These are phyloP conservation scores for Tolmerus cingulatus DNA, from an alignment of 2,888 invertebrate species.

Conservation along the genomic window DNA sequence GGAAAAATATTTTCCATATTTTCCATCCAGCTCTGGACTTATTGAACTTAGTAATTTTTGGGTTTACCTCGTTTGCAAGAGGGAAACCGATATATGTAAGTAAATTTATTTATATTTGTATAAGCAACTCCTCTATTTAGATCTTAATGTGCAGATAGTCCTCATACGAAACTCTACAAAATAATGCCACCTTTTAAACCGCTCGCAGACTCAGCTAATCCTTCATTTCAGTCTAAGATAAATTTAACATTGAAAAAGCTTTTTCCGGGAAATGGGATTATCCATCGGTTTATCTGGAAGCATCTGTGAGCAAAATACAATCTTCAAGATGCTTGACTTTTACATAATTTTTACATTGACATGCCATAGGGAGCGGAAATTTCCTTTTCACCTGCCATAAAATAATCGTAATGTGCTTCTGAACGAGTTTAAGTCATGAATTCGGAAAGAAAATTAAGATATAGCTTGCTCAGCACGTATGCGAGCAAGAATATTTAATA, in stretches of 20 bases:
- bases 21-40: neutral
- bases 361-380: neutral
- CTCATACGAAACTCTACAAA: too few species aligned
- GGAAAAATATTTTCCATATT: neutral
- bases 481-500: neutral
- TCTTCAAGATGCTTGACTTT: neutral
- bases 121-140: neutral
- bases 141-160: too few species aligned
- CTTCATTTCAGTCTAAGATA: neutral
- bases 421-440: neutral
- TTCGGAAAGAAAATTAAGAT: neutral
- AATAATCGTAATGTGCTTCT: neutral
- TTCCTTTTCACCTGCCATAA: neutral
- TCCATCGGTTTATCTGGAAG: neutral
- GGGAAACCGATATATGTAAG: neutral
- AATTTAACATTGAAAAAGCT: neutral
- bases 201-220: neutral
- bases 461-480: neutral
- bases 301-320: neutral
- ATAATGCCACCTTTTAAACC: neutral
- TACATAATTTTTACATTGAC: neutral
- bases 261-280: neutral
- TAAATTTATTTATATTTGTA: neutral
- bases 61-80: neutral
- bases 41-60: neutral